These are phyloP conservation scores for Lagocephalus sceleratus DNA, from an alignment of 2,797 vertebrate genomes.

Conservation along the genomic window DNA sequence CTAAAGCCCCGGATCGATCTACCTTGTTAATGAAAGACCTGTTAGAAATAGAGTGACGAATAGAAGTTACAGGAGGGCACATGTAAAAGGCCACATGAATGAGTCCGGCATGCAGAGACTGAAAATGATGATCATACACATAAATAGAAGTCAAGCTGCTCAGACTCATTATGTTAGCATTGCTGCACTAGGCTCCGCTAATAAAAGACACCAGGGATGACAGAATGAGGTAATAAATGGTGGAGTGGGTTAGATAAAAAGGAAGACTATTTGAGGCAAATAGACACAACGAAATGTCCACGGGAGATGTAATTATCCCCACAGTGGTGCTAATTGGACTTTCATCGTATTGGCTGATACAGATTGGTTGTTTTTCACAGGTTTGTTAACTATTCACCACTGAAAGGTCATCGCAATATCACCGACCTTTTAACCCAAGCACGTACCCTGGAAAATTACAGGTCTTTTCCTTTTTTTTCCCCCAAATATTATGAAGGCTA, in stretches of 20 bases:
- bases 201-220: constrained; percentile 37
- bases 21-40: constrained; percentile 66
- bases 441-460: neutral
- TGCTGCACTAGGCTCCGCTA: constrained; percentile 20
- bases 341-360: constrained; percentile 4
- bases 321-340: constrained; percentile 13
- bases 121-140: constrained; percentile 67
- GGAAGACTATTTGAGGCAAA: constrained; percentile 8
- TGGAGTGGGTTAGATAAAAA: constrained; percentile 3
- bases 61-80: constrained; percentile 35
- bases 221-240: constrained; percentile 23
- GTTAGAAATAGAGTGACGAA: constrained; percentile 17
- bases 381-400: constrained; percentile 11
- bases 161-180: constrained; percentile 49
- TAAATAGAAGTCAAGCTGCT: constrained; percentile 50
- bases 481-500: constrained; percentile 17
- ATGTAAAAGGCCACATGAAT: constrained; percentile 41
- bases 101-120: constrained; percentile 25
- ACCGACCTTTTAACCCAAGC: constrained; percentile 6
- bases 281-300: constrained; percentile 17
- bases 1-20: constrained; percentile 51
- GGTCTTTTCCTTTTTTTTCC: neutral
- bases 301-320: constrained; percentile 12
- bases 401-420: neutral
- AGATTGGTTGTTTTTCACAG: constrained; percentile 2